Base-by-base conservation (phyloP, 2,797 vertebrate species). In the Muscicapa comitata region DNA sequence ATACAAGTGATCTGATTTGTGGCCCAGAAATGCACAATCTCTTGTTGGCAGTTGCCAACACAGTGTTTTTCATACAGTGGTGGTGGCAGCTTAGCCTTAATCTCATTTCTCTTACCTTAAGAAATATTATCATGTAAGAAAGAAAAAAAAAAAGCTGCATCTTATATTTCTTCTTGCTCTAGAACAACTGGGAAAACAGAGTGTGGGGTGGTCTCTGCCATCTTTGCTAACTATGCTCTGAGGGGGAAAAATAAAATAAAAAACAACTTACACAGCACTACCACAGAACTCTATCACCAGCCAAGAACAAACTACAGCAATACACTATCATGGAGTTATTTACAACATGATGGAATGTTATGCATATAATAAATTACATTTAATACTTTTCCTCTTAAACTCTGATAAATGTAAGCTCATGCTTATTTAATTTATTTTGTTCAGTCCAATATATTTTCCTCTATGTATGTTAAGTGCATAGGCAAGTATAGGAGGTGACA, bases 371-470 rank as follows among this genome's bases (percentile, higher is more conserved):
- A 93, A 93, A 79, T 95, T 90, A 93, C 93, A 94, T 88, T 59
- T 82, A 95, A 92, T 95, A 82, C 65, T 92, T 95, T 94, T 97
- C 87, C 74, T 90, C 57, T 65, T 92, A 89, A 95, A 83, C 75
- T 86, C 91, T 87, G 45, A 68, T 68, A 86, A 53, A 94, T 24
- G 55, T 80, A 90, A 86, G 81, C 65, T 94, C 67, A 54, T 54
- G 43, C 59, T 75, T 86, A 35, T 77, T 72, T 58, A 28, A 35
- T 65, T 61, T 61, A 55, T 72, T 75, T 88, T 58, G 13, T 91
- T 82, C 50, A 50, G 67, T 83, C 86, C 65, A 76, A 78, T 93
- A 57, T 68, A 84, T 80, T 90, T 94, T 91, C 31, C 21, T 83
- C 38, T 88, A 43, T 13, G 15, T 84, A 61, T 67, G 45, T 82